These are phyloP conservation scores for Artemisiospiza belli DNA, from an alignment of 2,113 vertebrate species.

Conservation along the genomic window DNA sequence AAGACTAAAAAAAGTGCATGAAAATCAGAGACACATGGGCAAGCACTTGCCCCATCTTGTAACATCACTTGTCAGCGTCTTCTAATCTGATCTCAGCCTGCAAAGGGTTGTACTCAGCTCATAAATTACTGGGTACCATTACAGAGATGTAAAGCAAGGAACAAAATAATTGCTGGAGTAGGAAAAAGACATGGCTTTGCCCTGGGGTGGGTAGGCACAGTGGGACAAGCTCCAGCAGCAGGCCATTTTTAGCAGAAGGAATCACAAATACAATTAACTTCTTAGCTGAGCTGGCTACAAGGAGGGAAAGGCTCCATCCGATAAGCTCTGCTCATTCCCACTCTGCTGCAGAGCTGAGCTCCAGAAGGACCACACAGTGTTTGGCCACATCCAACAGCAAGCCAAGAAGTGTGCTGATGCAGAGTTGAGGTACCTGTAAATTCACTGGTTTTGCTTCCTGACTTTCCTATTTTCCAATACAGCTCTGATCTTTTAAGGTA, in stretches of 20 bases:
- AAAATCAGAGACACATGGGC: neutral
- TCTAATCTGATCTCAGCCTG: constrained; percentile 34
- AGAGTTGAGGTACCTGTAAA: neutral
- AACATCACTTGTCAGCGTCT: constrained; percentile 3
- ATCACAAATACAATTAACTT: constrained; percentile 31
- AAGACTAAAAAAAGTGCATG: neutral
- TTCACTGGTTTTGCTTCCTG: neutral
- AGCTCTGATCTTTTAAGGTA: neutral
- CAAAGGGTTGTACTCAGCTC: neutral
- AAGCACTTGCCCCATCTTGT: neutral
- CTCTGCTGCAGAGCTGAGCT: neutral
- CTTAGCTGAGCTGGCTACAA: neutral
- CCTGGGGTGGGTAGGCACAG: neutral
- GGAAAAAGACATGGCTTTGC: constrained; percentile 1
- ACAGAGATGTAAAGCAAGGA: neutral
- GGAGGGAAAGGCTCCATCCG: neutral
- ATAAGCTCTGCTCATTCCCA: neutral
- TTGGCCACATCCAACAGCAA: neutral
- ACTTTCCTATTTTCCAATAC: neutral
- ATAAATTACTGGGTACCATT: constrained; percentile 15
- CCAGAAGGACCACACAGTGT: neutral
- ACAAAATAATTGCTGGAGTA: constrained; percentile 18
- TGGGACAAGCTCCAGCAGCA: neutral
- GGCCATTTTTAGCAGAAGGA: constrained; percentile 29
- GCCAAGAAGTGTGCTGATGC: neutral